Percentiles rank a stretch among this genome's conserved stretches.
Evolutionary conservation across 2,888 invertebrate genomes (phyloP).

Genomic region (Acanthacorydalis orientalis): DNA sequence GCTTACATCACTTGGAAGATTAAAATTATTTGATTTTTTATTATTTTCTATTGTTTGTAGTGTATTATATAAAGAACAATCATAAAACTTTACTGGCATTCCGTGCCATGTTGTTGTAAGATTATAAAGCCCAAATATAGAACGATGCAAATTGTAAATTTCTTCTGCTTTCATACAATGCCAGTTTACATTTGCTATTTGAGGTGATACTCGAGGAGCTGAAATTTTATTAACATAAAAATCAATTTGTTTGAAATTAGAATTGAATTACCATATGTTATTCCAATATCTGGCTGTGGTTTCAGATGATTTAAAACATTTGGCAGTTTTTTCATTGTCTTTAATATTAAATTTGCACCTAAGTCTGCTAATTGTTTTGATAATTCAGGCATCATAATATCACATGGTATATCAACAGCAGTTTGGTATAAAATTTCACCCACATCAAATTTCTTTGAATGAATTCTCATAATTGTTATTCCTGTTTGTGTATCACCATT

Average conservation of each 20-base stretch:
- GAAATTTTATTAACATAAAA: slow-evolving; percentile 18
- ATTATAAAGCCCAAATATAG: slow-evolving; percentile 44
- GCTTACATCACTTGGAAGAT: neutral
- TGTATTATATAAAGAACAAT: slow-evolving; percentile 15
- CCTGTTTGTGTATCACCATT: slow-evolving; percentile 70
- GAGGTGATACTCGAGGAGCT: slow-evolving; percentile 58
- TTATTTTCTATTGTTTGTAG: slow-evolving; percentile 7
- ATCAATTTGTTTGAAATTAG: neutral
- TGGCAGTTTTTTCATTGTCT: slow-evolving; percentile 42
- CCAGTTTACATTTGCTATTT: slow-evolving; percentile 50
- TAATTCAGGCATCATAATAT: slow-evolving; percentile 48
- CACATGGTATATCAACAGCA: slow-evolving; percentile 32
- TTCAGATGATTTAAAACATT: slow-evolving; percentile 34
- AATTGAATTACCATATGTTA: slow-evolving; percentile 48
- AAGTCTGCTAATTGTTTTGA: slow-evolving; percentile 42
- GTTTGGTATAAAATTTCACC: slow-evolving; percentile 51
- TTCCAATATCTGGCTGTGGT: slow-evolving; percentile 41
- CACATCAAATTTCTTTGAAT: slow-evolving; percentile 64
- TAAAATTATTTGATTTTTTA: slow-evolving; percentile 9
- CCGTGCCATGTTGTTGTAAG: slow-evolving; percentile 43
- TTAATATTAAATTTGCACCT: slow-evolving; percentile 49
- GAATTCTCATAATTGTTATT: slow-evolving; percentile 74
- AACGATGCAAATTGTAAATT: slow-evolving; percentile 55
- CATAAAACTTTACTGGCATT: slow-evolving; percentile 42
- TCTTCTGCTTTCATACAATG: slow-evolving; percentile 38